Conservation (phyloP, 2,888 invertebrate species). For the Drosophila austrosaltans region DNA sequence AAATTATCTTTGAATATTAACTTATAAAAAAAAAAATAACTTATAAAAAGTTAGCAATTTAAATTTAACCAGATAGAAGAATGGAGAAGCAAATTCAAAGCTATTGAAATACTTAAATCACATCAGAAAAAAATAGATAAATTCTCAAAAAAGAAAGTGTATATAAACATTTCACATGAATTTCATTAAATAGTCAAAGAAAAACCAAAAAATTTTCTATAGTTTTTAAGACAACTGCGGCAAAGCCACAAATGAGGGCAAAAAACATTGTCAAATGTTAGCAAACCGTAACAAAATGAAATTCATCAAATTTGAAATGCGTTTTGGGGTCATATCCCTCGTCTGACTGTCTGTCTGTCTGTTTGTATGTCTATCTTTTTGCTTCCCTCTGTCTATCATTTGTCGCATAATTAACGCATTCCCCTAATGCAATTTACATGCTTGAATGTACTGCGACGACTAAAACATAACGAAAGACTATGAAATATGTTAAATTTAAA, state of each 20-base stretch:
- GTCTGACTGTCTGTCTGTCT: neutral
- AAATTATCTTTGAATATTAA: too few species aligned
- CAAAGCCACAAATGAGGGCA: neutral
- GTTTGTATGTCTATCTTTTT: conserved; percentile 11
- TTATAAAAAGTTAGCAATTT: too few species aligned
- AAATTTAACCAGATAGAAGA: too few species aligned
- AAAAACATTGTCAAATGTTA: neutral
- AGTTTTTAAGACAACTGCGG: too few species aligned
- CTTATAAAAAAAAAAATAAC: too few species aligned
- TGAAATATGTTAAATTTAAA: neutral
- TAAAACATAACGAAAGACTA: neutral
- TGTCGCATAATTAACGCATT: conserved; percentile 66
- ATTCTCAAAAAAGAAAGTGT: too few species aligned
- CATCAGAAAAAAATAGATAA: too few species aligned
- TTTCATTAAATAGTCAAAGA: neutral
- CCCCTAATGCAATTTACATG: conserved; percentile 46
- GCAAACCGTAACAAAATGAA: conserved; percentile 7
- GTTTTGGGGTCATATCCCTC: neutral
- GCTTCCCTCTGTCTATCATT: neutral
- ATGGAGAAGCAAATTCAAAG: too few species aligned
- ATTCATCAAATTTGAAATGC: conserved; percentile 50
- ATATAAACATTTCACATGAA: too few species aligned
- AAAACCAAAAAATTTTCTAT: neutral
- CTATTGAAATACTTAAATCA: too few species aligned
- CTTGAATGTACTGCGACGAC: neutral